Evolutionary conservation across 2,888 invertebrate genomes (phyloP).

Genomic region (Sinopyrophorus schimmeli): DNA sequence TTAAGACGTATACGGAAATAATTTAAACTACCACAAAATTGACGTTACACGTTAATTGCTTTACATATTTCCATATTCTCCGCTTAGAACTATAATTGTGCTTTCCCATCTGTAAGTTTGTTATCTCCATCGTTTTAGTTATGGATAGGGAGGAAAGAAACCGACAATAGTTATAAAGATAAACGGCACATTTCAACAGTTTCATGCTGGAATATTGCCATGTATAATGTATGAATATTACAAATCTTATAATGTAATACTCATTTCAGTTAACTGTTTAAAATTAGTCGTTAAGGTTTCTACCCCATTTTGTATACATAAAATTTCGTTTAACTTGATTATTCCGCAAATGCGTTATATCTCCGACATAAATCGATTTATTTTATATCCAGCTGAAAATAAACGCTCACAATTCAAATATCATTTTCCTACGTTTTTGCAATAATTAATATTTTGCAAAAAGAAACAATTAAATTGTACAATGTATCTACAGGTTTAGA

Average conservation of each 20-base stretch:
- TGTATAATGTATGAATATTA: slow-evolving; percentile 17
- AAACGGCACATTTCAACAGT: slow-evolving; percentile 8
- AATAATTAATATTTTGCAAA: too few species aligned
- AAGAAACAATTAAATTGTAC: too few species aligned
- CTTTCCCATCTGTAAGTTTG: slow-evolving; percentile 6
- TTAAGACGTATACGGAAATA: slow-evolving; percentile 2
- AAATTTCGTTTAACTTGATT: neutral
- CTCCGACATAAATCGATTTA: too few species aligned
- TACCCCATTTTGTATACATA: neutral
- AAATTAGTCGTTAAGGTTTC: slow-evolving; percentile 3
- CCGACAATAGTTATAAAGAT: slow-evolving; percentile 5
- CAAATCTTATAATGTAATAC: slow-evolving; percentile 12
- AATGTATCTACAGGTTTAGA: too few species aligned
- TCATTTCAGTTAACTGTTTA: slow-evolving; percentile 11
- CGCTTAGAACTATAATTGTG: slow-evolving; percentile 3
- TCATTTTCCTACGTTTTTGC: too few species aligned
- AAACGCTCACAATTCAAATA: too few species aligned
- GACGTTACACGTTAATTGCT: slow-evolving; percentile 11
- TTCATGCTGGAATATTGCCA: slow-evolving; percentile 3
- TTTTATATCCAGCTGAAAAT: too few species aligned
- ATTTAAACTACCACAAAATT: slow-evolving; percentile 11
- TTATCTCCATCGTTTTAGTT: neutral
- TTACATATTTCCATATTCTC: slow-evolving; percentile 8
- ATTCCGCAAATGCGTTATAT: neutral
- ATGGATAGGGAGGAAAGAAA: neutral